Base-by-base conservation (phyloP, 2,113 vertebrate genomes). In the Melanerpes aurifrons region DNA sequence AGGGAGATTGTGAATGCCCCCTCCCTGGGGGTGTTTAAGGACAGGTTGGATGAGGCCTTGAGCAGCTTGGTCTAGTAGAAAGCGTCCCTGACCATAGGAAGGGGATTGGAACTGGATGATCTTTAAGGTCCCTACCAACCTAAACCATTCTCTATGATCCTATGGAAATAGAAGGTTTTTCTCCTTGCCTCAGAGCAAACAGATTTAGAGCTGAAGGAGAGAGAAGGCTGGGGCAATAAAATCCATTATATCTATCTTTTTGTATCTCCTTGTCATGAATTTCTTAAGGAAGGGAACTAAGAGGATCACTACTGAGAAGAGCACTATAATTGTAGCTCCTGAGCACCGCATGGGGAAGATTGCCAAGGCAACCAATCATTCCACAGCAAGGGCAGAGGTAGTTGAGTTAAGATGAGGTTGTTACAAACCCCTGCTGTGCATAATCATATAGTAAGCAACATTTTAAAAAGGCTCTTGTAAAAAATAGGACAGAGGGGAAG, bases 381-480 rank as follows among this genome's bases (percentile, higher is more conserved):
- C 95, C 88, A 72, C 90, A 62, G 88, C 93, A 92, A 97, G 93
- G 94, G 91, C 96, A 96, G 87, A 93, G 91, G 91, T 94, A 84
- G 94, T 86, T 92, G 75, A 95, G 95, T 87, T 91, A 79, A 95
- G 93, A 96, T 94, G 97, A 96, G 94, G 95, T 94, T 94, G 92
- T 94, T 97, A 96, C 59, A 80, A 97, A 86, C 90, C 89, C 93
- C 93, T 94, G 68, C 94, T 93, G 97, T 94, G 16, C 87, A 83
- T 97, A 97, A 98, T 97, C 97, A 95, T 96, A 91, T 94, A 97
- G 96, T 93, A 95, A 95, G 96, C 96, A 95, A 97, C 95, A 86
- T 98, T 96, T 95, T 96, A 92, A 97, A 98, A 98, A 97, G 96
- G 97, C 96, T 94, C 97, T 98, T 97, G 88, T 97, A 85, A 93